Evolutionary conservation across 2,113 vertebrate genomes (phyloP).

Genomic region (Hylia prasina): DNA sequence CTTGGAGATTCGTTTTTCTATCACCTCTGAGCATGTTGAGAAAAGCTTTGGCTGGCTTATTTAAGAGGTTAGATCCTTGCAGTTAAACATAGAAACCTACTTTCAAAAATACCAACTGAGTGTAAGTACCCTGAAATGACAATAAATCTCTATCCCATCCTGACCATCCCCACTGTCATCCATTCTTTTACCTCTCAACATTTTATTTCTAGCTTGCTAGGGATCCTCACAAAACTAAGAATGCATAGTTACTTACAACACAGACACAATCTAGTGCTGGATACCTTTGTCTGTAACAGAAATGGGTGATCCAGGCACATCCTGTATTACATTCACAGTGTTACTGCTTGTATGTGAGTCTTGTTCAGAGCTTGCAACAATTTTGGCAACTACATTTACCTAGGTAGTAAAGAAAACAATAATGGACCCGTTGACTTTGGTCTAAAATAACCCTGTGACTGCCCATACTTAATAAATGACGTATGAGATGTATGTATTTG

Average conservation of each 20-base stretch:
- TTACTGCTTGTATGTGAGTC: not conserved
- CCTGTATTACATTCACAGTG: no score
- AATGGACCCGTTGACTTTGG: not conserved
- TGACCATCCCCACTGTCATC: not conserved
- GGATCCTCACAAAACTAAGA: not conserved
- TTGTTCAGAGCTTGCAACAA: not conserved
- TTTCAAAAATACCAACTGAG: not conserved
- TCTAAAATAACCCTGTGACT: not conserved
- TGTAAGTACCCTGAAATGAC: not conserved
- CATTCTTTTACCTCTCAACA: not conserved
- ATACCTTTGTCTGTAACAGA: not conserved
- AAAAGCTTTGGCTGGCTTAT: not conserved
- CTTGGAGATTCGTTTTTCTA: not conserved
- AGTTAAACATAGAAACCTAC: not conserved
- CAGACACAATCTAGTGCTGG: not conserved
- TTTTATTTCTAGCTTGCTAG: not conserved
- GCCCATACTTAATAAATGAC: not conserved
- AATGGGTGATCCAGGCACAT: not conserved
- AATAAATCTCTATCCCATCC: not conserved
- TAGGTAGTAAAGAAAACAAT: not conserved
- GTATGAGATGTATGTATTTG: not conserved
- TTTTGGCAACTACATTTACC: not conserved
- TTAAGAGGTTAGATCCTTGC: not conserved
- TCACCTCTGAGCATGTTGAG: not conserved
- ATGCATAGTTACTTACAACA: not conserved